Base-by-base conservation (phyloP, 2,797 vertebrate species). In the Schizopygopsis pylzovi region DNA sequence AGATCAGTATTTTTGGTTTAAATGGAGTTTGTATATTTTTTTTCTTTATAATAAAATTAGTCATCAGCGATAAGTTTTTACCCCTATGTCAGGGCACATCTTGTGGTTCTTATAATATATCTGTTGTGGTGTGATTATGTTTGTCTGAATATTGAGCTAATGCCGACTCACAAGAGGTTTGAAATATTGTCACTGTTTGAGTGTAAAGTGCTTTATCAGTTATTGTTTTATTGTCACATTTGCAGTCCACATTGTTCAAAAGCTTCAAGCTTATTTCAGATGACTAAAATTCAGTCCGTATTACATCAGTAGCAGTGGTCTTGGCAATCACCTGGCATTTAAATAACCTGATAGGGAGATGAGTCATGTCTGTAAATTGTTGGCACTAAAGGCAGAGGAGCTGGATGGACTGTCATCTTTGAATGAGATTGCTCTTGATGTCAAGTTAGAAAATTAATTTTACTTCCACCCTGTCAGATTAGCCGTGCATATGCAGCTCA, bases 381-480 rank as follows among this genome's bases (percentile, higher is more conserved):
- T 81, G 85, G 70, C 85, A 52, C 52, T 47, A 77, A 79, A 77
- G 78, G 49, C 83, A 85, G 41, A 82, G 70, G 76, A 72, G 80
- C 82, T 78, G 86, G 83, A 81, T 88, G 79, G 89, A 85, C 86
- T 85, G 54, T 86, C 65, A 90, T 85, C 88, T 87, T 83, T 87
- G 78, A 90, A 89, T 90, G 83, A 85, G 76, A 87, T 86, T 87
- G 63, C 80, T 87, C 82, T 88, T 89, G 88, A 88, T 89, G 90
- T 93, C 84, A 90, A 87, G 86, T 85, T 80, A 84, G 83, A 73
- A 84, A 87, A 92, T 80, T 89, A 77, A 43, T 89, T 91, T 88
- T 89, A 89, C 90, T 88, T 86, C 82, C 85, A 77, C 59, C 78
- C 89, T 91, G 89, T 93, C 91, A 91, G 89, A 93, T 93, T 90